Conservation (phyloP, 2,888 invertebrate species). For the Eutolmus rufibarbis region DNA sequence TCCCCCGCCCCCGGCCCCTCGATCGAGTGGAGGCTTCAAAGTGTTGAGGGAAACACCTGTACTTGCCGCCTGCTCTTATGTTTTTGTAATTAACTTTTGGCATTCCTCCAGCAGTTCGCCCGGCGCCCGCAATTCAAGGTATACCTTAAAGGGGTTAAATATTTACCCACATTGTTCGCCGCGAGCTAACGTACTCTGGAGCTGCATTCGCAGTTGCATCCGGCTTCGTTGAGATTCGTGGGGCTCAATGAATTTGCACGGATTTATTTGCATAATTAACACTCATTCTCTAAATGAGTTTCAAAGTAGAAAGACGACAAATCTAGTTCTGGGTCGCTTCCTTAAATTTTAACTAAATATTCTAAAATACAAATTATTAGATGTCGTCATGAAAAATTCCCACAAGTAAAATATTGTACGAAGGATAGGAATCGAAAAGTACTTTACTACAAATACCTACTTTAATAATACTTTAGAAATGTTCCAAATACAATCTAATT, state of each 20-base stretch:
- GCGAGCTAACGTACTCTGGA: neutral
- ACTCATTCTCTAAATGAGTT: neutral
- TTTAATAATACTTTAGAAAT: too few species aligned
- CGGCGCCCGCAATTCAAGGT: neutral
- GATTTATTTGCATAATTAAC: constrained; percentile 1
- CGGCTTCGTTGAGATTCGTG: neutral
- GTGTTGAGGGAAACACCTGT: constrained; percentile 18
- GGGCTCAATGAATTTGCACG: neutral
- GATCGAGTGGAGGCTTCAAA: neutral
- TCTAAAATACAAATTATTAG: too few species aligned
- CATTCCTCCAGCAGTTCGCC: neutral
- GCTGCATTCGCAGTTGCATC: neutral
- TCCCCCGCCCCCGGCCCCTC: neutral
- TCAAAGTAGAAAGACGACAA: neutral
- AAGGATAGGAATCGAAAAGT: too few species aligned
- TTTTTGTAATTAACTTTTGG: constrained; percentile 23
- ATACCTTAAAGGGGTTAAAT: constrained; percentile 7
- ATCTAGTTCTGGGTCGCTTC: too few species aligned
- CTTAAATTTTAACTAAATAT: too few species aligned
- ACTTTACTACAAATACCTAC: too few species aligned
- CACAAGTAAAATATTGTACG: too few species aligned
- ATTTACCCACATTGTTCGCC: neutral
- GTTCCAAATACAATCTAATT: too few species aligned
- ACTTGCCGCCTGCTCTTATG: neutral
- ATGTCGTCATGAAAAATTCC: too few species aligned